Percentiles rank a stretch among this genome's conserved stretches.
Evolutionary conservation across 1,140 invertebrate species (phyloP).

Genomic region (Aphidius gifuensis): DNA sequence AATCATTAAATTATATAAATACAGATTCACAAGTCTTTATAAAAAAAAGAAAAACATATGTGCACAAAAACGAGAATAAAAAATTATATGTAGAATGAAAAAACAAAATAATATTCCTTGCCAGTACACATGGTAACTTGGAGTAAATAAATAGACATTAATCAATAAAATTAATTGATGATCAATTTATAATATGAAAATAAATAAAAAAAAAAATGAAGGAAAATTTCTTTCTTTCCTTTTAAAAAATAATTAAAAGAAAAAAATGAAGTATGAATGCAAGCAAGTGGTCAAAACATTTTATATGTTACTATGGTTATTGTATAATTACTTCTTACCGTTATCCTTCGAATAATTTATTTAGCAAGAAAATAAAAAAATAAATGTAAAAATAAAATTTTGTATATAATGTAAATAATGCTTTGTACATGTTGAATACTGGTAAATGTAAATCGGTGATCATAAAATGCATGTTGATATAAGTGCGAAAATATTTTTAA

Average conservation of each 20-base stretch:
- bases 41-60: conserved; percentile 13
- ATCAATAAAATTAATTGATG: conserved; percentile 4
- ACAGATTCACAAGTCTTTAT: background rate
- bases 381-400: conserved; percentile 15
- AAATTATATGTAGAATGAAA: conserved; percentile 7
- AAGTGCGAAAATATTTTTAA: too few relatives aligned
- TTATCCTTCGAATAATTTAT: conserved; percentile 30
- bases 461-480: too few relatives aligned
- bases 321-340: conserved; percentile 22
- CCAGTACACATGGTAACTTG: conserved; percentile 4
- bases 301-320: conserved; percentile 21
- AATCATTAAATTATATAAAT: background rate
- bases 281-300: conserved; percentile 16
- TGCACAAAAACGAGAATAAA: conserved; percentile 9
- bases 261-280: conserved; percentile 7
- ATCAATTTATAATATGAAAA: conserved; percentile 18
- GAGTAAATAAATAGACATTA: background rate
- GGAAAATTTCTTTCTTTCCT: conserved; percentile 9
- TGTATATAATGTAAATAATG: conserved; percentile 56
- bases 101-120: conserved; percentile 7
- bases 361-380: conserved; percentile 18
- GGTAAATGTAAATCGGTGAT: conserved; percentile 48
- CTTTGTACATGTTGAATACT: conserved; percentile 56
- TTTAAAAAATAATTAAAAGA: conserved; percentile 10
- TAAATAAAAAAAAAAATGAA: conserved; percentile 14